A percentile compares a stretch with the other conserved stretches of the same genome.
These are phyloP conservation scores for Steatocranus sp. DNA, from an alignment of 2,797 vertebrate species.

Conservation along the genomic window DNA sequence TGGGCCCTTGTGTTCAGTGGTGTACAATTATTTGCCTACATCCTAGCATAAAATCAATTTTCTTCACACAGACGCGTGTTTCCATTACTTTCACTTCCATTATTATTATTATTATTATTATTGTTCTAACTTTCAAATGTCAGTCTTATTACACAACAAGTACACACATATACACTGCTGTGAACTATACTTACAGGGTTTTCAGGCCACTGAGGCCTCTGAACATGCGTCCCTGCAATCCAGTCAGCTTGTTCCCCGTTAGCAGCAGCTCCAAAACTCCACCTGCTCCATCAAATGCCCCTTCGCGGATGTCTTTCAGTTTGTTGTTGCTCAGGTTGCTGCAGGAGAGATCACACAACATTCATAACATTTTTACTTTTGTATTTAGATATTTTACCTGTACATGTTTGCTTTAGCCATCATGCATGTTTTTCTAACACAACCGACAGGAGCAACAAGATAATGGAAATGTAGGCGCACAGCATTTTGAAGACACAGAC, in stretches of 20 bases:
- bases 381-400: not conserved
- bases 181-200: conserved; percentile 81
- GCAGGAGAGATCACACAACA: conserved; percentile 22
- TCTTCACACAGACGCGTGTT: not conserved
- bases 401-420: not conserved
- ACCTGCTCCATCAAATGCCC: conserved; percentile 83
- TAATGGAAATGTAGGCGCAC: not conserved
- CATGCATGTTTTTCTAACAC: not conserved
- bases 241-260: conserved; percentile 91
- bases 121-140: not conserved
- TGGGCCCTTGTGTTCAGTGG: not conserved
- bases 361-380: not conserved
- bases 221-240: conserved; percentile 87
- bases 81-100: not conserved
- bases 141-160: not conserved
- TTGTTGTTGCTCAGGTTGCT: conserved; percentile 97
- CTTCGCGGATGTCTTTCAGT: conserved; percentile 91
- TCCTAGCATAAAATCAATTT: not conserved
- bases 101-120: too few species aligned
- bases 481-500: not conserved
- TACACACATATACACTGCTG: not conserved
- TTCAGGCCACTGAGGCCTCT: conserved; percentile 86
- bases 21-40: not conserved
- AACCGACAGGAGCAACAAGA: fast-evolving
- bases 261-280: conserved; percentile 89